Conservation (phyloP, 1,140 invertebrate genomes). For the Nephila pilipes region DNA sequence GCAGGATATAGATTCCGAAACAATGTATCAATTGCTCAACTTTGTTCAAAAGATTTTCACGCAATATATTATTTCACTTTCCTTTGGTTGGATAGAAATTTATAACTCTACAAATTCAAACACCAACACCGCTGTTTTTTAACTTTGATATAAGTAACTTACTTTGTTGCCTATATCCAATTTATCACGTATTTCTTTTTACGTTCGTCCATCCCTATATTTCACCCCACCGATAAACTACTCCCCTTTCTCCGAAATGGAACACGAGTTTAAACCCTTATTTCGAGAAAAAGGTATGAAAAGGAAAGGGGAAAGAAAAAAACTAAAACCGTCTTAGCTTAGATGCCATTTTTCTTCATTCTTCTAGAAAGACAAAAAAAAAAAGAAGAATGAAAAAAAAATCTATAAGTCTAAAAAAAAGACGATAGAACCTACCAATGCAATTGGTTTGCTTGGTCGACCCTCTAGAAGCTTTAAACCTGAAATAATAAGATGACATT, state of each 20-base stretch:
- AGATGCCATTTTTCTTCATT: not conserved
- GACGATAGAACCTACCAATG: not conserved
- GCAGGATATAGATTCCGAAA: no score
- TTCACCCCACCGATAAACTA: not conserved
- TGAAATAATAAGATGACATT: slow-evolving; percentile 22
- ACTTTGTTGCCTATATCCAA: slow-evolving; percentile 4
- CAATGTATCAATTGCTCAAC: no score
- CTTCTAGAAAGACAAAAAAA: not conserved
- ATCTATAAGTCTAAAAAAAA: not conserved
- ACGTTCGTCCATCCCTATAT: no score
- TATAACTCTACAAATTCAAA: not conserved
- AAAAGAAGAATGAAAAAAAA: not conserved
- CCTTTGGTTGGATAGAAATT: not conserved
- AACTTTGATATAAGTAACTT: slow-evolving; percentile 13
- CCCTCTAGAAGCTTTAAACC: not conserved
- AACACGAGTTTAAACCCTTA: slow-evolving; percentile 21
- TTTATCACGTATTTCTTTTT: not conserved
- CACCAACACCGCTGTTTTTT: not conserved
- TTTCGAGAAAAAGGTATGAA: not conserved
- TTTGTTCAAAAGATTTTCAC: no score
- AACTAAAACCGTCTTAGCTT: not conserved
- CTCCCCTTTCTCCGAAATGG: not conserved
- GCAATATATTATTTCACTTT: no score
- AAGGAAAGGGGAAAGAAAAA: no score
- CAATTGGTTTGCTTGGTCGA: not conserved